These are phyloP conservation scores for Agrypnus murinus DNA, from an alignment of 2,888 invertebrate species.

Conservation along the genomic window DNA sequence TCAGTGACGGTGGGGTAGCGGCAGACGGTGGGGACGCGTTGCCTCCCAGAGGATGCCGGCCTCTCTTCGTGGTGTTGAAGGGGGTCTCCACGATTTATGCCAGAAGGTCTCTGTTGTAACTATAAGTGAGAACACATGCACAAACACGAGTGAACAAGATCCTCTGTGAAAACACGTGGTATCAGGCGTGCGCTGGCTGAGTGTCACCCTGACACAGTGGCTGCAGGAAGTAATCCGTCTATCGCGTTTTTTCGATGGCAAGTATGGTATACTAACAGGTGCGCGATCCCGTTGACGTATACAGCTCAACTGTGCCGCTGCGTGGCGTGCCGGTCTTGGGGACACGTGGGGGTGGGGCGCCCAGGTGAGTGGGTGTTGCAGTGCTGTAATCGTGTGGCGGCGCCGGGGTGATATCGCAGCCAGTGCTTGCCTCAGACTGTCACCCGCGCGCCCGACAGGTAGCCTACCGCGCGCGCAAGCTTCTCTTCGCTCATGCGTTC, in stretches of 20 bases:
- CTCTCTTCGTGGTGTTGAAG: conserved; percentile 71
- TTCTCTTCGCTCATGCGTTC: conserved; percentile 46
- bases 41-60: conserved; percentile 71
- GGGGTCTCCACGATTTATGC: conserved; percentile 71
- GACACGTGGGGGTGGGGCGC: conserved; percentile 74
- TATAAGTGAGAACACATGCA: conserved; percentile 50
- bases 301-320: conserved; percentile 63
- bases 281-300: conserved; percentile 61
- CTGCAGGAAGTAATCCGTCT: conserved; percentile 46
- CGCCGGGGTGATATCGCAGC: conserved; percentile 76
- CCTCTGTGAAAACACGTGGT: conserved; percentile 40
- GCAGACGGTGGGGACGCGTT: conserved; percentile 68
- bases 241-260: conserved; percentile 47
- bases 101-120: conserved; percentile 55
- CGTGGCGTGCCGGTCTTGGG: conserved; percentile 67
- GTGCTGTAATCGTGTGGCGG: conserved; percentile 71
- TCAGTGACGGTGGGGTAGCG: conserved; percentile 69
- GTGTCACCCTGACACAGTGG: conserved; percentile 49
- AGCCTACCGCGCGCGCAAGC: conserved; percentile 54
- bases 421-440: conserved; percentile 71
- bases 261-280: conserved; percentile 46
- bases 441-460: conserved; percentile 70
- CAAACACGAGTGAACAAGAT: conserved; percentile 51
- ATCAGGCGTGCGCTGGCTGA: conserved; percentile 41
- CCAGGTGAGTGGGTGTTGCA: conserved; percentile 76